These are phyloP conservation scores for Lypha dubia DNA, from an alignment of 2,888 invertebrate species.

Conservation along the genomic window DNA sequence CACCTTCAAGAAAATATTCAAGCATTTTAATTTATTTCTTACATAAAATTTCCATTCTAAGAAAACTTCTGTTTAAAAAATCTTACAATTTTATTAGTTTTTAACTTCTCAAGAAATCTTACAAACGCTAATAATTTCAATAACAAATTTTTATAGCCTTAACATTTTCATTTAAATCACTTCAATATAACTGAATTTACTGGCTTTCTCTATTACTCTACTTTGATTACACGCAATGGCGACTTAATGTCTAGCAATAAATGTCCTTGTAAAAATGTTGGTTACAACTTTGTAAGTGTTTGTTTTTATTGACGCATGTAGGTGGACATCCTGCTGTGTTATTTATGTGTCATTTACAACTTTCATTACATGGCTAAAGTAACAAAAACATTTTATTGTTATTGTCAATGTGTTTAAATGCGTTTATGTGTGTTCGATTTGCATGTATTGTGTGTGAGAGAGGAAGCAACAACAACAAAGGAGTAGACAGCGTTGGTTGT, in stretches of 20 bases:
- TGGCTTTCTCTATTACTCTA: background rate
- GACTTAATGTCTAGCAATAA: constrained; percentile 39
- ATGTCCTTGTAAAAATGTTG: constrained; percentile 36
- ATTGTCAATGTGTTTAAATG: background rate
- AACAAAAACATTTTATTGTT: background rate
- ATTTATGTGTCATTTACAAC: constrained; percentile 42
- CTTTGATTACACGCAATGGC: constrained; percentile 17
- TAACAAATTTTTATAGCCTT: too few species aligned
- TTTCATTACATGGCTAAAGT: constrained; percentile 37
- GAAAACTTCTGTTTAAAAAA: too few species aligned
- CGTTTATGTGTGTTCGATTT: background rate
- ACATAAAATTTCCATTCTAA: too few species aligned
- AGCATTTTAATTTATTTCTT: too few species aligned
- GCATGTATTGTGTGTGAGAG: background rate
- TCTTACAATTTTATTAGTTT: too few species aligned
- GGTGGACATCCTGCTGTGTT: constrained; percentile 51
- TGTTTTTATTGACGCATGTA: constrained; percentile 11
- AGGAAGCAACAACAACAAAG: too few species aligned
- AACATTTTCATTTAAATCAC: background rate
- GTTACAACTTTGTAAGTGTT: constrained; percentile 8
- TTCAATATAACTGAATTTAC: background rate
- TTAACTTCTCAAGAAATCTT: too few species aligned
- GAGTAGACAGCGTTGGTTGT: constrained; percentile 5
- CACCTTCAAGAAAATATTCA: too few species aligned
- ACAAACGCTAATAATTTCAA: too few species aligned